Base-by-base conservation (phyloP, 92 coral and sea anemone genomes). In the Galaxea fascicularis region DNA sequence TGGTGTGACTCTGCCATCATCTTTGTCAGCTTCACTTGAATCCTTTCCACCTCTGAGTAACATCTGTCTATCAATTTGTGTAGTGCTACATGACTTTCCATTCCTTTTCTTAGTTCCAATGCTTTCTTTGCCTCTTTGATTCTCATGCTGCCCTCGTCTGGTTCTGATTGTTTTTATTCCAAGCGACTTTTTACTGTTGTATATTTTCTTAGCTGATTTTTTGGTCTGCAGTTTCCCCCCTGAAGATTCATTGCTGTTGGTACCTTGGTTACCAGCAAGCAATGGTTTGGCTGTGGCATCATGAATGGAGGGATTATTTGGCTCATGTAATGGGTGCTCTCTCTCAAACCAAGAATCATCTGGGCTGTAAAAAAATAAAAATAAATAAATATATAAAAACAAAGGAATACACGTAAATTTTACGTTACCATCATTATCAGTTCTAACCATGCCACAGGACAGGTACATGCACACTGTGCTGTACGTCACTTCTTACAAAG, bases 281-380 rank as follows among this genome's bases (percentile, higher is more conserved):
- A 91, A 53, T 10, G 94, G 89, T 74, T 86, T 89, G 17, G 72
- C 63, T 49, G 78, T 83, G 30, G 57, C 88, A 10, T 68, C 81
- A 10, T 86, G 82, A 49, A 76, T 46, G 4, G 65, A 71, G 21
- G 89, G 86, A n/a, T 92, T 83, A 59, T 71, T 88, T 46, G 98
- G 95, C 58, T 94, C 98, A 59, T 94, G 98, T 10, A 94, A 86
- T 1, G 95, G 98, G 57, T 94, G 98, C 27, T 77, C 88, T 71
- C 88, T 76, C 26, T 92, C 98, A 85, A 94, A 94, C 95, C 95
- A 94, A 16, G 93, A 92, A 73, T 87, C 89, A 71, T 89, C 76
- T 51, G 85, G 89, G 41, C 98, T 94, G 78, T 41, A 49, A n/a
- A 2, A 6, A 35, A n/a, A n/a, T n/a, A n/a, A n/a, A n/a, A n/a